Evolutionary conservation across 2,797 vertebrate species (phyloP).

Genomic region (Bradypodion ventrale): DNA sequence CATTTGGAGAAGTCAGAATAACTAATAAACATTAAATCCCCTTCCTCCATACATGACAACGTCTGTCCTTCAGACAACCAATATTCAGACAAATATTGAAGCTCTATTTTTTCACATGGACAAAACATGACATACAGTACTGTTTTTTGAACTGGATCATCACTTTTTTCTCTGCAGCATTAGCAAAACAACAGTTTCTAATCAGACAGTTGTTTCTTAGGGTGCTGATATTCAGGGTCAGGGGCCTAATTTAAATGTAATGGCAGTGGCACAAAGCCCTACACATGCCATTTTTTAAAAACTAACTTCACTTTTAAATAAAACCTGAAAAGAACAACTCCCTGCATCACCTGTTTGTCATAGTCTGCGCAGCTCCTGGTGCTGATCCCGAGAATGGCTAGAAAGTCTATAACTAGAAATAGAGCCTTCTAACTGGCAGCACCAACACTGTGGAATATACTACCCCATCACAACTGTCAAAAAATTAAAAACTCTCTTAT

Average conservation of each 20-base stretch:
- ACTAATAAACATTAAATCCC: neutral
- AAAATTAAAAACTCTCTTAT: too few species aligned
- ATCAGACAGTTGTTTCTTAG: neutral
- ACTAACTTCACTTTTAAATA: neutral
- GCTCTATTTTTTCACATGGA: conserved; percentile 55
- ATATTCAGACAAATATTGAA: conserved; percentile 67
- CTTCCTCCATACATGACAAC: neutral
- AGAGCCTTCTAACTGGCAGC: too few species aligned
- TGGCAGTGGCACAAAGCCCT: neutral
- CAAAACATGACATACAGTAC: neutral
- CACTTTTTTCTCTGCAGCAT: neutral
- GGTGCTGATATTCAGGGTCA: too few species aligned
- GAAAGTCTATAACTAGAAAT: too few species aligned
- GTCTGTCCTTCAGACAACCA: conserved; percentile 60
- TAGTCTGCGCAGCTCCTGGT: too few species aligned
- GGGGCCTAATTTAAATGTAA: neutral
- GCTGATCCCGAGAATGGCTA: too few species aligned
- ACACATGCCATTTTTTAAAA: neutral
- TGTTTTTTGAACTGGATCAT: neutral
- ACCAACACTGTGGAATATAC: too few species aligned
- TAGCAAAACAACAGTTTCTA: neutral
- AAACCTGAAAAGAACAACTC: too few species aligned
- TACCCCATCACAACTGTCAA: too few species aligned
- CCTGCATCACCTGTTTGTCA: too few species aligned
- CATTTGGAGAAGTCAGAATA: neutral